These are phyloP conservation scores for Tetrao urogallus DNA, from an alignment of 2,113 vertebrate genomes.

Conservation along the genomic window DNA sequence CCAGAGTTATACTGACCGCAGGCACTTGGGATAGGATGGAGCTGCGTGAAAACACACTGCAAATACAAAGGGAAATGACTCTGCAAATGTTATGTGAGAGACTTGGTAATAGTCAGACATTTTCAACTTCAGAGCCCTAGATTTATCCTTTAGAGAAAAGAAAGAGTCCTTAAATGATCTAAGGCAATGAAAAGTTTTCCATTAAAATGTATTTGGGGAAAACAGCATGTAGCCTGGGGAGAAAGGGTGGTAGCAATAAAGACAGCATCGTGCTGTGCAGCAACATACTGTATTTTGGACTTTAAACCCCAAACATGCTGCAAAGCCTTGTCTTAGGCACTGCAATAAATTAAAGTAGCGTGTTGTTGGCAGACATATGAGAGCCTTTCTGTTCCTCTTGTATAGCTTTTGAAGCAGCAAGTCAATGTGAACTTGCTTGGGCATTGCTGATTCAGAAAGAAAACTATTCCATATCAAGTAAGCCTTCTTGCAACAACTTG, in stretches of 20 bases:
- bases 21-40: not conserved
- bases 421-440: not conserved
- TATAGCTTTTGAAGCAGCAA: conserved; percentile 11
- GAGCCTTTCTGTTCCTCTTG: not conserved
- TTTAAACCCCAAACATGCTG: not conserved
- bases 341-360: not conserved
- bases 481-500: not conserved
- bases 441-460: not conserved
- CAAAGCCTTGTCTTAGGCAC: not conserved
- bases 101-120: not conserved
- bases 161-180: not conserved
- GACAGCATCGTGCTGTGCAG: not conserved
- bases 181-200: not conserved
- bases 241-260: not conserved
- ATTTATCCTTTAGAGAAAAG: not conserved
- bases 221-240: not conserved
- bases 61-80: not conserved
- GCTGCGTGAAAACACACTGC: not conserved
- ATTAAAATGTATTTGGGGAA: not conserved
- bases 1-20: not conserved
- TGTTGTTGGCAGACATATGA: not conserved
- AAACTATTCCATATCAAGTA: not conserved
- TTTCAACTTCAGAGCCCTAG: not conserved
- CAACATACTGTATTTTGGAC: not conserved
- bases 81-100: accelerated